Conservation (phyloP, 2,888 invertebrate species). For the Spodoptera exigua region DNA sequence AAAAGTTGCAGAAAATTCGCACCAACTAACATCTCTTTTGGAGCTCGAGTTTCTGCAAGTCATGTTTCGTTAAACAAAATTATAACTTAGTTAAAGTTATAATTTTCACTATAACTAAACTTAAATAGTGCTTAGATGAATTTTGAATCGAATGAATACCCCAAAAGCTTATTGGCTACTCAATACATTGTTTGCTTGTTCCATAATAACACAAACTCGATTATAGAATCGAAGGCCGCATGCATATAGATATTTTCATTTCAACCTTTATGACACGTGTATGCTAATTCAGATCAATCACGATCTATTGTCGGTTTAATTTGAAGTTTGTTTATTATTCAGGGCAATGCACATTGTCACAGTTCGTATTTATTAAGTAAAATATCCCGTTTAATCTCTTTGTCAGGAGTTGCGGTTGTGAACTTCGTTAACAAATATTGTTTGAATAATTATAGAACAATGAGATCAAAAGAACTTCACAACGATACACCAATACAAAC, state of each 20-base stretch:
- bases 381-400: constrained; percentile 34
- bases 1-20: too few species aligned
- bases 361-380: constrained; percentile 7
- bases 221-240: not conserved
- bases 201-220: not conserved
- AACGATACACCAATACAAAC: not conserved
- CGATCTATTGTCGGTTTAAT: constrained; percentile 5
- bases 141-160: too few species aligned
- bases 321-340: constrained; percentile 1
- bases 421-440: constrained; percentile 54
- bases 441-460: constrained; percentile 23
- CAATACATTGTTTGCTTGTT: too few species aligned
- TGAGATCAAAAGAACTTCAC: constrained; percentile 14
- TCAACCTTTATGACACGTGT: constrained; percentile 2
- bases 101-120: too few species aligned
- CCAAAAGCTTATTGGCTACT: too few species aligned
- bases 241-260: constrained; percentile 2
- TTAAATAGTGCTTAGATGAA: too few species aligned
- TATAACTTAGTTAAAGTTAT: not conserved
- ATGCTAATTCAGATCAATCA: constrained; percentile 2
- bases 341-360: not conserved
- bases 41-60: too few species aligned
- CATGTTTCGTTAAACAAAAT: too few species aligned
- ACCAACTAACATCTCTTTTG: too few species aligned
- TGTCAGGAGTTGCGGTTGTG: constrained; percentile 40